Evolutionary conservation across 2,888 invertebrate species (phyloP).

Genomic region (Rhagophthalmus giganteus): DNA sequence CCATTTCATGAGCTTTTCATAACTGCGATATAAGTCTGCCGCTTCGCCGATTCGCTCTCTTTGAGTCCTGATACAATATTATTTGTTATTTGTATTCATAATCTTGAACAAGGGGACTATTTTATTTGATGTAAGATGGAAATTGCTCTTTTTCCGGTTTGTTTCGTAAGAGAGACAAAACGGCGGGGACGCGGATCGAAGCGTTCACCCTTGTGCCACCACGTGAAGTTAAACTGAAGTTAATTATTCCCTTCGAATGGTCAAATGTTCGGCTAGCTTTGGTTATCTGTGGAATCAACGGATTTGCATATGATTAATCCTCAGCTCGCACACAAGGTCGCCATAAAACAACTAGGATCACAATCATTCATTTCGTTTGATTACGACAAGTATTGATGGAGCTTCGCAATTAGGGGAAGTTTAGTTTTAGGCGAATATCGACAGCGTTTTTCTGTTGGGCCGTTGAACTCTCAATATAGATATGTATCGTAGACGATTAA

Average conservation of each 20-base stretch:
- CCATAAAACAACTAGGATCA: constrained; percentile 45
- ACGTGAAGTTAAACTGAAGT: constrained; percentile 25
- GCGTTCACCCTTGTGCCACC: neutral
- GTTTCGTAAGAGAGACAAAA: neutral
- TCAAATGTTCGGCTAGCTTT: constrained; percentile 28
- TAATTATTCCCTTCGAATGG: constrained; percentile 33
- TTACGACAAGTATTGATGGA: constrained; percentile 45
- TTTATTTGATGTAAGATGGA: constrained; percentile 28
- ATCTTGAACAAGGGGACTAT: constrained; percentile 34
- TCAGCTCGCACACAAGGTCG: constrained; percentile 44
- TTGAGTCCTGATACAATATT: constrained; percentile 47
- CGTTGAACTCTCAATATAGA: no score
- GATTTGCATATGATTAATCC: constrained; percentile 52
- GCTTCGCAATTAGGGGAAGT: constrained; percentile 30
- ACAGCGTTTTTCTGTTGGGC: no score
- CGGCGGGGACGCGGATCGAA: neutral
- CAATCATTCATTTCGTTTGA: constrained; percentile 45
- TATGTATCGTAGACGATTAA: no score
- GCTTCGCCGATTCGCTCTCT: constrained; percentile 40
- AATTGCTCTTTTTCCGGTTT: constrained; percentile 24
- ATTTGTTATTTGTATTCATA: constrained; percentile 46
- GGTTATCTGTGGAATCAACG: constrained; percentile 35
- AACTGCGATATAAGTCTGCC: constrained; percentile 32
- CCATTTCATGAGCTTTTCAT: constrained; percentile 33
- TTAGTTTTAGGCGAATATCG: constrained; percentile 2